These are phyloP conservation scores for Phocides pigmalion DNA, from an alignment of 1,140 invertebrate genomes.

Conservation along the genomic window DNA sequence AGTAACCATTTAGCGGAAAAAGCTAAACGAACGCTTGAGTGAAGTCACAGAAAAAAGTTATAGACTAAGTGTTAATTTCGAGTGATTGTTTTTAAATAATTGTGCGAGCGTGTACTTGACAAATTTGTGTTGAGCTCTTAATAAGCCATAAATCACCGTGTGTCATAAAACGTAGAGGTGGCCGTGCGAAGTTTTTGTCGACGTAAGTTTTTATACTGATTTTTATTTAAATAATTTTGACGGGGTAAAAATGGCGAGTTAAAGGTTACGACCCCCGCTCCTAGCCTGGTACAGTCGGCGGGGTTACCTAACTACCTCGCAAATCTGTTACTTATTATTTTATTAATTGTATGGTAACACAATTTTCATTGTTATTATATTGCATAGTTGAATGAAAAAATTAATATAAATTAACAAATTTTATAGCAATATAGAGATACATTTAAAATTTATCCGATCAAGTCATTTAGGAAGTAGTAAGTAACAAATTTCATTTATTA, in stretches of 20 bases:
- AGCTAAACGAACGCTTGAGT: conserved; percentile 40
- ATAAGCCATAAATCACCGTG: conserved; percentile 35
- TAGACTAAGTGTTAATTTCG: conserved; percentile 40
- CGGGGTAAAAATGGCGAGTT: conserved; percentile 40
- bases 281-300: conserved; percentile 48
- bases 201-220: conserved; percentile 68
- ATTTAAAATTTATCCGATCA: too few relatives aligned
- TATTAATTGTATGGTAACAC: conserved; percentile 6
- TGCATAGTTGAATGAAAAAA: too few relatives aligned
- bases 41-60: conserved; percentile 42
- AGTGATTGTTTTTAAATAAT: conserved; percentile 40
- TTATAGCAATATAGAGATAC: too few relatives aligned
- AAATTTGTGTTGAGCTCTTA: conserved; percentile 36
- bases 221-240: conserved; percentile 56
- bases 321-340: conserved; percentile 35
- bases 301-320: conserved; percentile 63
- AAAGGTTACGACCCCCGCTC: conserved; percentile 67
- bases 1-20: conserved; percentile 57
- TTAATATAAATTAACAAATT: too few relatives aligned
- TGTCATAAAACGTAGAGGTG: conserved; percentile 33
- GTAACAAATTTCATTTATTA: too few relatives aligned
- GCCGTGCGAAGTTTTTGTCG: conserved; percentile 41
- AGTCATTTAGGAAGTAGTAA: too few relatives aligned
- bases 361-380: conserved; percentile 5
- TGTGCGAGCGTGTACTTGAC: conserved; percentile 34